A percentile compares a stretch with the other conserved stretches of the same genome.
These are phyloP conservation scores for Polydrusus tereticollis DNA, from an alignment of 2,888 invertebrate genomes.

Conservation along the genomic window DNA sequence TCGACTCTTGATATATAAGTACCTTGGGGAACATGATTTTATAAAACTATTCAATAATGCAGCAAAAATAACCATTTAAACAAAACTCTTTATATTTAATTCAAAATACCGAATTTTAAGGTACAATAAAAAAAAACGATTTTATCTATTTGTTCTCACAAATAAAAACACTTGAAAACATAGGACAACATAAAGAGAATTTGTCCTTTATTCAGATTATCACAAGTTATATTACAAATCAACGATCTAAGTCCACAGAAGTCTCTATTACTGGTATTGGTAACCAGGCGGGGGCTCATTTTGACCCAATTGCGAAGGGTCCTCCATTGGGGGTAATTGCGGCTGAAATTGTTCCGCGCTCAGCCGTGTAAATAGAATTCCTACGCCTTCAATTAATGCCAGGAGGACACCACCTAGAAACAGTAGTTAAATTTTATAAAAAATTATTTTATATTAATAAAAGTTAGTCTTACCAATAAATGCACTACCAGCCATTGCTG, in stretches of 20 bases:
- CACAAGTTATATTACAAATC: slow-evolving; percentile 44
- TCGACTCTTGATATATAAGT: too few species aligned
- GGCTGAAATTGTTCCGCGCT: slow-evolving; percentile 95
- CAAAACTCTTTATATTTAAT: background rate
- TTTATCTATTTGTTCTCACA: background rate
- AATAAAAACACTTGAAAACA: slow-evolving; percentile 8
- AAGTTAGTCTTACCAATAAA: slow-evolving; percentile 77
- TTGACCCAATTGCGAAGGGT: slow-evolving; percentile 80
- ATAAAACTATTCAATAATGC: too few species aligned
- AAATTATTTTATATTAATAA: background rate
- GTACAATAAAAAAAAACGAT: slow-evolving; percentile 1
- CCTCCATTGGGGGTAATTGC: slow-evolving; percentile 81
- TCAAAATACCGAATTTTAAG: background rate
- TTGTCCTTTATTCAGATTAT: slow-evolving; percentile 31
- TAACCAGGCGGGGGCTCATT: slow-evolving; percentile 58
- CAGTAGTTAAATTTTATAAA: background rate
- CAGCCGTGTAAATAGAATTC: slow-evolving; percentile 92
- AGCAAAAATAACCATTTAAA: background rate
- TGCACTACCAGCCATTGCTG: slow-evolving; percentile 95
- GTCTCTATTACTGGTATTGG: slow-evolving; percentile 55
- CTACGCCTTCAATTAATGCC: slow-evolving; percentile 97
- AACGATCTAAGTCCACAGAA: slow-evolving; percentile 25
- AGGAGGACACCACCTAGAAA: slow-evolving; percentile 87
- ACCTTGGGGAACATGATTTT: too few species aligned
- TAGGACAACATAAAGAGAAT: slow-evolving; percentile 27